Percentiles rank a stretch among this genome's conserved stretches.
Conservation (phyloP, 2,888 invertebrate species). For the Gortyna flavago region DNA sequence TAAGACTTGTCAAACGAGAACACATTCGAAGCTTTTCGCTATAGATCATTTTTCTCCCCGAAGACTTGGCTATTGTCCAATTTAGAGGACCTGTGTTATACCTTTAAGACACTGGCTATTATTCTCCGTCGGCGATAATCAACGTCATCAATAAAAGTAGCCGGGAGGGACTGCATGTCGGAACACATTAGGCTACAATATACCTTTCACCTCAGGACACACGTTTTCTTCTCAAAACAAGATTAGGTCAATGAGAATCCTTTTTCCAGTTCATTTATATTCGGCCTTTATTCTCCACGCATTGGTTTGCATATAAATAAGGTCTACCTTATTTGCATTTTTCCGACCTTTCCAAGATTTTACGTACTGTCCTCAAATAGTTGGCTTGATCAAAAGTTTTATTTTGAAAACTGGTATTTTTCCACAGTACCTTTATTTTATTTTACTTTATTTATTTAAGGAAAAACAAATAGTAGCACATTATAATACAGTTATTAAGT, state of each 20-base stretch:
- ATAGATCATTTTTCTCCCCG: neutral
- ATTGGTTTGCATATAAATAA: slow-evolving; percentile 45
- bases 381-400: neutral
- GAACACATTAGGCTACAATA: slow-evolving; percentile 13
- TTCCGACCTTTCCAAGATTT: neutral
- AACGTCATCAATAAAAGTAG: slow-evolving; percentile 46
- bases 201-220: neutral
- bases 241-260: neutral
- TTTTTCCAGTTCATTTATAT: slow-evolving; percentile 24
- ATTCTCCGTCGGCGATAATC: slow-evolving; percentile 44
- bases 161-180: slow-evolving; percentile 12
- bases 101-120: slow-evolving; percentile 18
- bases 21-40: slow-evolving; percentile 5
- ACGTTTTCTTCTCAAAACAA: slow-evolving; percentile 12
- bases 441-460: no score
- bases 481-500: no score
- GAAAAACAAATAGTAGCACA: no score
- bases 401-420: neutral
- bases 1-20: neutral
- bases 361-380: slow-evolving; percentile 15
- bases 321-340: neutral
- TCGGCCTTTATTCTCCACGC: slow-evolving; percentile 15
- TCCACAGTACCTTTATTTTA: no score
- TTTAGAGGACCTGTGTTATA: slow-evolving; percentile 19
- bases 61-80: slow-evolving; percentile 29